phyloP scores from a whole-genome alignment of 2,797 vertebrate genomes.

The Hippoglossus hippoglossus region DNA sequence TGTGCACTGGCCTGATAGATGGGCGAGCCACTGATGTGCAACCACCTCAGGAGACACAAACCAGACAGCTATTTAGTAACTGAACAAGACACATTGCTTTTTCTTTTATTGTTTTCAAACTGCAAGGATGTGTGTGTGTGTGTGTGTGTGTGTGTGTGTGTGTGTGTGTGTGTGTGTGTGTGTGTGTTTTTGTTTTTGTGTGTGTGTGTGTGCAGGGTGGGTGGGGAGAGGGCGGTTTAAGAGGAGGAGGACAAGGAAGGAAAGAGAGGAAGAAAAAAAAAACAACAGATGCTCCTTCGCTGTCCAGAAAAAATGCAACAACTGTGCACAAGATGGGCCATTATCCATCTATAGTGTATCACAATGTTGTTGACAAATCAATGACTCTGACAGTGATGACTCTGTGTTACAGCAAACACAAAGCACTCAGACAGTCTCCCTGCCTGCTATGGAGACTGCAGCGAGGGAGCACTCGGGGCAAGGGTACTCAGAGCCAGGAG shows the following conservation, averaged over 20 bases:
- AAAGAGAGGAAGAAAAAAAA: slow-evolving; percentile 25
- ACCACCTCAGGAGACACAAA: slow-evolving; percentile 83
- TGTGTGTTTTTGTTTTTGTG: no score
- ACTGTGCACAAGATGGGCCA: slow-evolving; percentile 71
- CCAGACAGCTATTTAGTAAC: slow-evolving; percentile 87
- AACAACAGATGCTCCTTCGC: slow-evolving; percentile 63
- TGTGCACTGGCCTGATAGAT: slow-evolving; percentile 79
- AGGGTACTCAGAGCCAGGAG: slow-evolving; percentile 72
- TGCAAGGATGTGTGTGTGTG: slow-evolving; percentile 61
- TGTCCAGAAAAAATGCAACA: slow-evolving; percentile 72
- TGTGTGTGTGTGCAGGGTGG: slow-evolving; percentile 38
- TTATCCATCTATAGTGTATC: slow-evolving; percentile 78
- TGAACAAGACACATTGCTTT: slow-evolving; percentile 86
- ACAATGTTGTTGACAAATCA: slow-evolving; percentile 82
- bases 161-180: no score
- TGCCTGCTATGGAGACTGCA: slow-evolving; percentile 70
- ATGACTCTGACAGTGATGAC: slow-evolving; percentile 77
- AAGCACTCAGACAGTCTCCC: slow-evolving; percentile 77
- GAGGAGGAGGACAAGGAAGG: slow-evolving; percentile 31
- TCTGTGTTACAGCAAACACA: slow-evolving; percentile 78
- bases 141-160: neutral
- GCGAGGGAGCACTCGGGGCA: slow-evolving; percentile 75
- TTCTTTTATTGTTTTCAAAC: slow-evolving; percentile 85
- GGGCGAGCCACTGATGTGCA: slow-evolving; percentile 80
- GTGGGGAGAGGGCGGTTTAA: slow-evolving; percentile 42